These are phyloP conservation scores for Trochalopteron elliotii DNA, from an alignment of 2,113 vertebrate genomes.

Conservation along the genomic window DNA sequence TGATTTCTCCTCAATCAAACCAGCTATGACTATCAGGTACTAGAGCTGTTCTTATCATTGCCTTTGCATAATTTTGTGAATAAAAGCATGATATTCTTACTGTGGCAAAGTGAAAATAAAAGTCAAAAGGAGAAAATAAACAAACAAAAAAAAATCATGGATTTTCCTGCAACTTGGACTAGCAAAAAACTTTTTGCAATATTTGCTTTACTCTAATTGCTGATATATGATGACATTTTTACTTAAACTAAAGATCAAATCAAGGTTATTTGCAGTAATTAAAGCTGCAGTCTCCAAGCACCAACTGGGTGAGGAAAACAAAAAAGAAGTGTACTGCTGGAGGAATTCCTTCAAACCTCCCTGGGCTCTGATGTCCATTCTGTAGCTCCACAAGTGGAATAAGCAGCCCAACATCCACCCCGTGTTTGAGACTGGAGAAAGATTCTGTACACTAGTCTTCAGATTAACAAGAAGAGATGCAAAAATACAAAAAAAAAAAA, in stretches of 20 bases:
- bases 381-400: background rate
- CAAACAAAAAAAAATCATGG: rapidly evolving
- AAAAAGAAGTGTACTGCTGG: background rate
- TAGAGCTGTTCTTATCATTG: rapidly evolving
- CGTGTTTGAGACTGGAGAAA: background rate
- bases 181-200: background rate
- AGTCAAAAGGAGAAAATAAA: background rate
- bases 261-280: background rate
- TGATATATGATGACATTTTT: background rate
- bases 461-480: background rate
- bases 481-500: background rate
- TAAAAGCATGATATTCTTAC: background rate
- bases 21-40: background rate
- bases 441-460: background rate
- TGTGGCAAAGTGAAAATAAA: background rate
- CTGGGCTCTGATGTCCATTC: background rate
- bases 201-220: background rate
- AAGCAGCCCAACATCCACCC: background rate
- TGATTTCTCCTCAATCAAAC: background rate
- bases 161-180: background rate
- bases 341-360: background rate
- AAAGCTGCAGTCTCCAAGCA: background rate
- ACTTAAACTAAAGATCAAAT: background rate
- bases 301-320: rapidly evolving
- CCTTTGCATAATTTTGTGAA: background rate